Base-by-base conservation (phyloP, 2,797 vertebrate species). In the Coregonus sp. region DNA sequence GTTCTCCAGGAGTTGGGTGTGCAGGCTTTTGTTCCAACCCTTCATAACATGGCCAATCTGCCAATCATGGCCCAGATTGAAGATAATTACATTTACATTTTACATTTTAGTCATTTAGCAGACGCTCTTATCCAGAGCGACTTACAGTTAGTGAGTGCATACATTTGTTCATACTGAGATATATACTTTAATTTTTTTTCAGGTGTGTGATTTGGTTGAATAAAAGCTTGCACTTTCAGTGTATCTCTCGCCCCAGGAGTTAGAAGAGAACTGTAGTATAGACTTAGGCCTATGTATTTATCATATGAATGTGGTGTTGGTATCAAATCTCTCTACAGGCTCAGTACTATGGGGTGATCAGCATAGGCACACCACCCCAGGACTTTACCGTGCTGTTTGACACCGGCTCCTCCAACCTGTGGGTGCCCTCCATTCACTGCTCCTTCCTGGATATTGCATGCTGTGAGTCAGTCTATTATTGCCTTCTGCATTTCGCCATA, bases 381-480 rank as follows among this genome's bases (percentile, higher is more conserved):
- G 74, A 90, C 51, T 96, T 96, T 88, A 88, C 88, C 0, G 95
- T 96, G 78, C 89, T 96, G 72, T 95, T 96, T 75, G 95, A 96
- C 88, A 95, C 95, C 0, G 95, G 95, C 73, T 95, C 95, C 66
- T 95, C 95, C 77, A 95, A 95, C 89, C 94, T 96, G 51, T 95
- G 95, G 94, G 92, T 96, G 15, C 95, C 95, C 4, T 95, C 95
- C 16, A 78, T 93, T 29, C 92, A 92, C 82, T 96, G 95, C 89
- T 91, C 90, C 75, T 93, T 93, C 85, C 70, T 92, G 0, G 90
- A 96, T 14, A 0, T 95, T 5, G 95, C 95, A 61, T 96, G 95
- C 88, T 94, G 94, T 95, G 82, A 93, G 94, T 92, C 54, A 12
- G n/a, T 5, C 11, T 9, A 1, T 14, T 2, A 4, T 14, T 67